Percentiles rank a stretch among this genome's conserved stretches.
Evolutionary conservation across 2,113 vertebrate species (phyloP).

Genomic region (Colistium nudipinnis): DNA sequence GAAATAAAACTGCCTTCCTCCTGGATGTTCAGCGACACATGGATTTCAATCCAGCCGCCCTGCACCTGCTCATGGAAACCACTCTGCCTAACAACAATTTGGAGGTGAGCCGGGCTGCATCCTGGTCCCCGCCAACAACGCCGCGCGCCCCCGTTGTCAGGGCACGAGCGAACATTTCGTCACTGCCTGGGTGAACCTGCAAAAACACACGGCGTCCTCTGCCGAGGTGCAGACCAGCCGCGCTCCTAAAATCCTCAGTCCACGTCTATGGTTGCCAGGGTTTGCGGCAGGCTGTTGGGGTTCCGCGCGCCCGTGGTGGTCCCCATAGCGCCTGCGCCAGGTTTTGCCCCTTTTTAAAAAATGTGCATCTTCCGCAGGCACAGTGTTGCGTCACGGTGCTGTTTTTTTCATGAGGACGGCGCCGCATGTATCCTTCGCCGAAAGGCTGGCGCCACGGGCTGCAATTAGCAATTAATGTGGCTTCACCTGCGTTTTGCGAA

Average conservation of each 20-base stretch:
- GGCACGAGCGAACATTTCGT: neutral
- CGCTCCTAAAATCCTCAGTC: no score
- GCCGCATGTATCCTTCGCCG: neutral
- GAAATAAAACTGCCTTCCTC: conserved; percentile 71
- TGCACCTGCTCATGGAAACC: conserved; percentile 63
- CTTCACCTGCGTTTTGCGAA: neutral
- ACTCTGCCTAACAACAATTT: conserved; percentile 71
- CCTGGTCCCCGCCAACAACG: neutral
- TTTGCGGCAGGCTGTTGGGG: no score
- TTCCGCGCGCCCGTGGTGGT: no score
- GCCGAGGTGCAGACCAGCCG: no score
- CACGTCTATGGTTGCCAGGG: no score
- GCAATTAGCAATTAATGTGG: neutral
- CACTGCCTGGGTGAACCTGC: no score
- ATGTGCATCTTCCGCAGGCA: neutral
- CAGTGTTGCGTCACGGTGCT: neutral
- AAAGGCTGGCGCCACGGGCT: neutral
- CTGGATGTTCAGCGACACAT: conserved; percentile 64
- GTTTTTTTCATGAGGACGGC: neutral
- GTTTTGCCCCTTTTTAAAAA: neutral
- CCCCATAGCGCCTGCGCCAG: no score
- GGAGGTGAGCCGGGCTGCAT: conserved; percentile 58
- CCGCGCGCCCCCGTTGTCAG: neutral
- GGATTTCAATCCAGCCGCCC: conserved; percentile 47
- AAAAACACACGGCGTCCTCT: no score